Evolutionary conservation across 2,113 vertebrate genomes (phyloP), one percentile per base, ranked within the genome.

Genomic region (Fukomys damarensis): DNA sequence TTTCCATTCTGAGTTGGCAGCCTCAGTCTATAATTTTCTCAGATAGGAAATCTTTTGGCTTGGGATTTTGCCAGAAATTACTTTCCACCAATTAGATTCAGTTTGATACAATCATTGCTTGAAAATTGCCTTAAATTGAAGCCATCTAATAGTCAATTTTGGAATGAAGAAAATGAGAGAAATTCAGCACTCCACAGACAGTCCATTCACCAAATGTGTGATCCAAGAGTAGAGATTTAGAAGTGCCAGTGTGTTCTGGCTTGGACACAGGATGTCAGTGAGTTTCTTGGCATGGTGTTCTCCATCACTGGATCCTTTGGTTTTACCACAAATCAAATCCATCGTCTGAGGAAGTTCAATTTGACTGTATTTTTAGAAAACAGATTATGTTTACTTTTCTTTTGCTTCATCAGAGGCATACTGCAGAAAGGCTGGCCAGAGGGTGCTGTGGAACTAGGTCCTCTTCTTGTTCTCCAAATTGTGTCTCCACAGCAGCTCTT

Each of bases 121-220:
- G 85, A 97, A 96, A 97, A 97, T 96, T 86, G 87, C 94, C 92
- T 97, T 65, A 93, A 96, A 95, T 93, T 96, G 92, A 95, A 96
- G 81, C 86, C 49, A 81, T 80, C 93, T 95, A 97, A 95, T 88
- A 96, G 95, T 38, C 68, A 92, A 54, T 95, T 95, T 95, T 72
- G 41, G 46, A 97, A 86, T 56, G 87, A 92, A 95, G 82, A 96
- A 46, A 72, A 85, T 86, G 38, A 84, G 56, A 93, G 76, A 91
- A 94, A 93, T 95, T 95, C 41, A 92, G 54, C 46, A 92, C 38
- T 68, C 10, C 56, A 84, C 19, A 94, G 54, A 84, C n/a, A 90
- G 59, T 66, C 58, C 84, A 77, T 90, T 93, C 87, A 66, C 35
- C 0, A 22, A 66, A n/a, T 8, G 0, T 66, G 59, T 24, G 63